phyloP scores from a whole-genome alignment of 2,113 vertebrate genomes.

The Mirounga angustirostris region DNA sequence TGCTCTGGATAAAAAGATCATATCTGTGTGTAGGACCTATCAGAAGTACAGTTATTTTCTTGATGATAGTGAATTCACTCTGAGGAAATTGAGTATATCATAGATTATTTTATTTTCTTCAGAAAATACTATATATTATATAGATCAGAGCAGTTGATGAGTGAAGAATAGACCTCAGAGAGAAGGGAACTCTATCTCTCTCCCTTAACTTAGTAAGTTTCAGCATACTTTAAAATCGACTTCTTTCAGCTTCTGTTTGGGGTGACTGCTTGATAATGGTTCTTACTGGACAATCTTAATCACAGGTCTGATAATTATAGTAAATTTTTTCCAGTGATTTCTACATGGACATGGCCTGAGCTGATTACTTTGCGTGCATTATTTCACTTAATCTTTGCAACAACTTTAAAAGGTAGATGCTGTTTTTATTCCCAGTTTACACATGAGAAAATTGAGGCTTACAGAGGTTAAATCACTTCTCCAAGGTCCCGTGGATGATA shows the following conservation, averaged over 20 bases:
- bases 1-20: not conserved
- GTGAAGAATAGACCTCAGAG: not conserved
- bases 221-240: not conserved
- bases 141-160: not conserved
- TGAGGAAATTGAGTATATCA: not conserved
- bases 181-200: not conserved
- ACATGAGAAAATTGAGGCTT: not conserved
- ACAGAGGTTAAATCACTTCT: not conserved
- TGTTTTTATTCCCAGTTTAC: slow-evolving; percentile 24
- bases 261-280: not conserved
- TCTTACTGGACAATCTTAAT: not conserved
- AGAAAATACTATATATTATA: not conserved
- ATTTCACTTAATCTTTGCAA: slow-evolving; percentile 42
- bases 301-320: not conserved
- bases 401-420: not conserved
- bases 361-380: not conserved
- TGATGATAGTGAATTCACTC: not conserved
- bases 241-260: slow-evolving; percentile 23
- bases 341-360: not conserved
- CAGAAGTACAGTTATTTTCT: slow-evolving; percentile 1
- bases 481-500: not conserved
- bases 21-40: not conserved
- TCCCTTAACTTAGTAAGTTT: not conserved
- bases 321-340: not conserved
- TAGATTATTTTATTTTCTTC: not conserved